phyloP scores from a whole-genome alignment of 2,888 invertebrate species.

The Drosophila leonis region DNA sequence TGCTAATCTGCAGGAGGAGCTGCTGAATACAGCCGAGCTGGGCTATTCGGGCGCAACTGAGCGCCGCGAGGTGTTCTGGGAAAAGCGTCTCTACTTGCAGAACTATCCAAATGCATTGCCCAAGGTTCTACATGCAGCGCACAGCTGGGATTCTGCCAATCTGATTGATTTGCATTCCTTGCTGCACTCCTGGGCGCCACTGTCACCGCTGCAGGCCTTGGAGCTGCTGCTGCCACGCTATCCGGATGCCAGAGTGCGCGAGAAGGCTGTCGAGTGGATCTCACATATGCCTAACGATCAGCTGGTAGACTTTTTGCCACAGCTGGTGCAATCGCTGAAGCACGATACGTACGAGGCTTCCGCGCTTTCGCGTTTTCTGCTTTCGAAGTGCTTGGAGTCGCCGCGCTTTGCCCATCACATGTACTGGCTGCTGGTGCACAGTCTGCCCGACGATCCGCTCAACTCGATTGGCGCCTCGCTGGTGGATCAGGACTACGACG shows the following conservation, averaged over 20 bases:
- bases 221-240: constrained; percentile 97
- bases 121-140: constrained; percentile 93
- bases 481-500: constrained; percentile 86
- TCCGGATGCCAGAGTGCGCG: constrained; percentile 95
- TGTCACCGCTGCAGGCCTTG: constrained; percentile 95
- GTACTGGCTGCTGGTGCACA: constrained; percentile 96
- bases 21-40: constrained; percentile 85
- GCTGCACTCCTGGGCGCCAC: constrained; percentile 93
- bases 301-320: constrained; percentile 95
- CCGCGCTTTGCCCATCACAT: constrained; percentile 97
- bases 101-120: constrained; percentile 94
- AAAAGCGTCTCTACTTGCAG: constrained; percentile 95
- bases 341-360: constrained; percentile 97
- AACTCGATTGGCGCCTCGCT: constrained; percentile 86
- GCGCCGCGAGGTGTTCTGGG: constrained; percentile 93
- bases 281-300: constrained; percentile 93
- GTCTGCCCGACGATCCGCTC: constrained; percentile 92
- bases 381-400: constrained; percentile 93
- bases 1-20: constrained; percentile 87
- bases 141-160: constrained; percentile 96
- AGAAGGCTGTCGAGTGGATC: constrained; percentile 93
- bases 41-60: constrained; percentile 85
- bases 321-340: constrained; percentile 95
- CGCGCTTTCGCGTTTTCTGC: constrained; percentile 92
- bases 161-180: constrained; percentile 94